These are phyloP conservation scores for Ptychodera flava DNA, from an alignment of 35 echinoderm and acorn worm genomes.

Conservation along the genomic window DNA sequence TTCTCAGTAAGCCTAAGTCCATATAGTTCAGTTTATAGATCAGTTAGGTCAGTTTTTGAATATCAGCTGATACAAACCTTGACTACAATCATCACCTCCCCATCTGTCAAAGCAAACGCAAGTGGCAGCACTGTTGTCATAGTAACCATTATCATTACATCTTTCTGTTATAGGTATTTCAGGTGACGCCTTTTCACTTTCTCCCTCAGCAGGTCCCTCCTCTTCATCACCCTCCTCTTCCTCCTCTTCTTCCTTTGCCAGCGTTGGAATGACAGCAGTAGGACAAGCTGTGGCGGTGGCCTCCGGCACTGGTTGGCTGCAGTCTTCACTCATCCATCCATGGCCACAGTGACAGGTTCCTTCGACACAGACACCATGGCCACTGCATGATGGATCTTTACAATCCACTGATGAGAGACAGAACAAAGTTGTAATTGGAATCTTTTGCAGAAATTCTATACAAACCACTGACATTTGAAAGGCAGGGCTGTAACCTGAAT, in stretches of 20 bases:
- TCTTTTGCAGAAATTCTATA: too few species aligned
- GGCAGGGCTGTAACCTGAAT: too few species aligned
- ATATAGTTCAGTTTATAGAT: too few species aligned
- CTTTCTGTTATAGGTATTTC: background rate
- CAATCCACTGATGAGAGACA: conserved; percentile 11
- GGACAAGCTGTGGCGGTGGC: background rate
- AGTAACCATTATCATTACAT: background rate
- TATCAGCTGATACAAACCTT: too few species aligned
- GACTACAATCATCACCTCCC: background rate
- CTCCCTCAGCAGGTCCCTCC: background rate
- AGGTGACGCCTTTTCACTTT: background rate
- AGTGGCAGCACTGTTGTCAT: background rate
- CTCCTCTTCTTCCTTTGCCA: too few species aligned
- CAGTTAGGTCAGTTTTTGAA: too few species aligned
- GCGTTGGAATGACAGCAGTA: background rate
- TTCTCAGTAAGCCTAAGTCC: too few species aligned
- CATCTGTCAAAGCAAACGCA: background rate
- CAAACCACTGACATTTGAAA: too few species aligned
- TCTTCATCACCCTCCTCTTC: too few species aligned
- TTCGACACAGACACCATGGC: conserved; percentile 79
- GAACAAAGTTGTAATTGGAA: background rate
- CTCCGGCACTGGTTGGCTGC: conserved; percentile 29
- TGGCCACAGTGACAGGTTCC: conserved; percentile 65
- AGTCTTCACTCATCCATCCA: conserved; percentile 63
- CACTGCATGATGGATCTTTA: conserved; percentile 74